phyloP scores from a whole-genome alignment of 2,113 vertebrate species.

The Chamaea fasciata region DNA sequence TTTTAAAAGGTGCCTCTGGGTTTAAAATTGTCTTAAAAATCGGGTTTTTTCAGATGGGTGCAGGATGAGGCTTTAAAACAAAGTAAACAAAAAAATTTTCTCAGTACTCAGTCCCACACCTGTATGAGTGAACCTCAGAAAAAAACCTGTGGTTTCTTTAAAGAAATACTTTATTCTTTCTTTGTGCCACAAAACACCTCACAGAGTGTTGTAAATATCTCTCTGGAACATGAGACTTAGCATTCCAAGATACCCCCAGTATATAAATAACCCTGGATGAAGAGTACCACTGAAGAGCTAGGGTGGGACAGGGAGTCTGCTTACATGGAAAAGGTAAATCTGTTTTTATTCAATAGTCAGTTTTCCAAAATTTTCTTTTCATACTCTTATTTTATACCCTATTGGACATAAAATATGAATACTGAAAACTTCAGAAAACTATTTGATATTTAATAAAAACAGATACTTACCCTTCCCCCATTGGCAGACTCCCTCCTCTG shows the following conservation, averaged over 20 bases:
- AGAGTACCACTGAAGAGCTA: background rate
- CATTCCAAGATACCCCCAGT: background rate
- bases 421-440: constrained; percentile 67
- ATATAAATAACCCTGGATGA: background rate
- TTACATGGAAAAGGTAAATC: constrained; percentile 2
- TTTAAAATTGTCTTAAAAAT: background rate
- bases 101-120: background rate
- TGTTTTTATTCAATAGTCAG: constrained; percentile 65
- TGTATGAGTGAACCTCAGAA: background rate
- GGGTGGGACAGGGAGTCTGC: constrained; percentile 13
- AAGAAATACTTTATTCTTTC: background rate
- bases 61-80: background rate
- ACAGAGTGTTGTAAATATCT: background rate
- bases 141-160: background rate
- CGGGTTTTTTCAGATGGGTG: background rate
- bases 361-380: constrained; percentile 67
- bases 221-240: background rate
- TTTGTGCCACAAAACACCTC: background rate
- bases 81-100: background rate
- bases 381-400: constrained; percentile 68
- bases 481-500: constrained; percentile 49
- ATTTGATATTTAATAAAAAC: constrained; percentile 62
- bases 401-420: constrained; percentile 62
- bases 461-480: constrained; percentile 54
- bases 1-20: background rate